Conservation (phyloP, 2,797 vertebrate species). For the Jordanella pulchra region DNA sequence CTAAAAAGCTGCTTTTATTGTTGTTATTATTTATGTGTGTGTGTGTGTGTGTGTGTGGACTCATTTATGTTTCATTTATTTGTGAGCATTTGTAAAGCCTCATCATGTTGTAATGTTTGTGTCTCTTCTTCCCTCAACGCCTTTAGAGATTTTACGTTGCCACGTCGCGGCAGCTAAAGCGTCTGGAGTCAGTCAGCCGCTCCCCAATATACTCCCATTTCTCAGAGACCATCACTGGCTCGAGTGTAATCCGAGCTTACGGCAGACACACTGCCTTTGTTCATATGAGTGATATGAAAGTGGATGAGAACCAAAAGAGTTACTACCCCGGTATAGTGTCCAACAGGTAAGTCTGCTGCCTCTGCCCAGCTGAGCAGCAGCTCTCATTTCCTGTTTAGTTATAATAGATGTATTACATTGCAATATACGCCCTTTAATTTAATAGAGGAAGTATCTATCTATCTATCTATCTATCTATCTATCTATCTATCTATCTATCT, state of each 20-base stretch:
- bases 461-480: too few species aligned
- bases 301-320: constrained; percentile 93
- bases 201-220: constrained; percentile 98
- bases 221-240: constrained; percentile 91
- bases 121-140: constrained; percentile 38
- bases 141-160: constrained; percentile 94
- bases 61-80: constrained; percentile 36
- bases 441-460: background rate
- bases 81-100: constrained; percentile 14
- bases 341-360: constrained; percentile 86
- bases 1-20: constrained; percentile 38
- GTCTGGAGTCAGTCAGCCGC: constrained; percentile 94
- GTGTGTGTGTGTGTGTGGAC: constrained; percentile 13
- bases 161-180: constrained; percentile 93
- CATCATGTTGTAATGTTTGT: constrained; percentile 59
- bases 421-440: background rate
- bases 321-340: constrained; percentile 89
- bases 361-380: constrained; percentile 27
- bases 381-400: constrained; percentile 32
- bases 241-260: constrained; percentile 92
- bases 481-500: too few species aligned
- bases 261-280: constrained; percentile 83
- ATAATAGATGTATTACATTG: background rate
- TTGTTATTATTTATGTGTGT: constrained; percentile 1
- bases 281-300: constrained; percentile 83